Evolutionary conservation across 2,888 invertebrate genomes (phyloP).

Genomic region (Nowickia ferox): DNA sequence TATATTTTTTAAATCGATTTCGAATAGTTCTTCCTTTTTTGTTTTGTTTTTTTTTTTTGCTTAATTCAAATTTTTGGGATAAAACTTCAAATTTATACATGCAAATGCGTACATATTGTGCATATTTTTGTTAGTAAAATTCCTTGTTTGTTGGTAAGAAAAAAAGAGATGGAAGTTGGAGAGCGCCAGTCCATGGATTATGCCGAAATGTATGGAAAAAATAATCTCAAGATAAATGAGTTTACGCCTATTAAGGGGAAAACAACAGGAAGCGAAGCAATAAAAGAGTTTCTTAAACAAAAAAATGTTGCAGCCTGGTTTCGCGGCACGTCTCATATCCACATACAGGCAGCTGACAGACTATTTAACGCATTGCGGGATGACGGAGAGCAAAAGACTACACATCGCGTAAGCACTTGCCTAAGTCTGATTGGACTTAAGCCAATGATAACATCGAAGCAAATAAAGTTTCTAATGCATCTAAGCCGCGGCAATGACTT

Average conservation of each 20-base stretch:
- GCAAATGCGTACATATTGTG: no score
- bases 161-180: not conserved
- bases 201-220: not conserved
- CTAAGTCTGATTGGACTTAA: constrained; percentile 77
- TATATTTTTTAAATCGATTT: not conserved
- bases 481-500: constrained; percentile 80
- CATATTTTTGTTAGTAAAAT: constrained; percentile 22
- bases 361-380: constrained; percentile 76
- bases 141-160: not conserved
- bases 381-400: constrained; percentile 78
- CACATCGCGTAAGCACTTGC: constrained; percentile 74
- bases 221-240: not conserved
- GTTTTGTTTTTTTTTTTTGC: no score
- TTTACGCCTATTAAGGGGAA: not conserved
- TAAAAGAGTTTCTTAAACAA: constrained; percentile 41
- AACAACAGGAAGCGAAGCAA: constrained; percentile 3
- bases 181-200: constrained; percentile 1
- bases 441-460: constrained; percentile 73
- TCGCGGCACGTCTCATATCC: constrained; percentile 77
- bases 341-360: constrained; percentile 75
- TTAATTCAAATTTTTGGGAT: not conserved
- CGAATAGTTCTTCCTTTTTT: not conserved
- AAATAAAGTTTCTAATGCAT: constrained; percentile 74
- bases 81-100: not conserved
- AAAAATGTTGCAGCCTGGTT: constrained; percentile 78